A percentile compares a stretch with the other conserved stretches of the same genome.
Evolutionary conservation across 2,113 vertebrate species (phyloP).

Genomic region (Pteronura brasiliensis): DNA sequence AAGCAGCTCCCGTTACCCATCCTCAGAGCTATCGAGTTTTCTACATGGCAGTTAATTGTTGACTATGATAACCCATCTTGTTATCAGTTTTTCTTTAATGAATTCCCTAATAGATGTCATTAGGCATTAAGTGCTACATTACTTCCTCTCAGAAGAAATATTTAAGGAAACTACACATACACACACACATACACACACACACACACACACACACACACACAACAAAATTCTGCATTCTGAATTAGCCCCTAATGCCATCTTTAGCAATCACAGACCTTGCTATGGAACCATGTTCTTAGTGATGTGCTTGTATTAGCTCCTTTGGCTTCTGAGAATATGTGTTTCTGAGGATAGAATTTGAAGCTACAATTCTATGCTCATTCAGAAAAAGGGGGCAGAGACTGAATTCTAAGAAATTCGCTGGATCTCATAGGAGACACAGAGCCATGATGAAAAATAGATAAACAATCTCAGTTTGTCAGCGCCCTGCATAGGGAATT

Average conservation of each 20-base stretch:
- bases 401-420: neutral
- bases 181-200: neutral
- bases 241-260: neutral
- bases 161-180: constrained; percentile 31
- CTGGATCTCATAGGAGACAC: neutral
- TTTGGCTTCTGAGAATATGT: neutral
- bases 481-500: neutral
- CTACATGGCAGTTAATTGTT: constrained; percentile 28
- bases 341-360: neutral
- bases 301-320: neutral
- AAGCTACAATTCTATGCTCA: neutral
- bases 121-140: constrained; percentile 54
- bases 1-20: neutral
- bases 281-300: neutral
- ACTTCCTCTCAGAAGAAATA: constrained; percentile 46
- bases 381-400: neutral
- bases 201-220: neutral
- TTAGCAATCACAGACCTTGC: neutral
- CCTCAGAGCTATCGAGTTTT: constrained; percentile 16
- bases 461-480: neutral
- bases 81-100: constrained; percentile 68
- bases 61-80: constrained; percentile 45
- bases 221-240: neutral
- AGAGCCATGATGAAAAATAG: constrained; percentile 20
- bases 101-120: constrained; percentile 66